These are phyloP conservation scores for Hofmannophila pseudospretella DNA, from an alignment of 2,888 invertebrate species.

Conservation along the genomic window DNA sequence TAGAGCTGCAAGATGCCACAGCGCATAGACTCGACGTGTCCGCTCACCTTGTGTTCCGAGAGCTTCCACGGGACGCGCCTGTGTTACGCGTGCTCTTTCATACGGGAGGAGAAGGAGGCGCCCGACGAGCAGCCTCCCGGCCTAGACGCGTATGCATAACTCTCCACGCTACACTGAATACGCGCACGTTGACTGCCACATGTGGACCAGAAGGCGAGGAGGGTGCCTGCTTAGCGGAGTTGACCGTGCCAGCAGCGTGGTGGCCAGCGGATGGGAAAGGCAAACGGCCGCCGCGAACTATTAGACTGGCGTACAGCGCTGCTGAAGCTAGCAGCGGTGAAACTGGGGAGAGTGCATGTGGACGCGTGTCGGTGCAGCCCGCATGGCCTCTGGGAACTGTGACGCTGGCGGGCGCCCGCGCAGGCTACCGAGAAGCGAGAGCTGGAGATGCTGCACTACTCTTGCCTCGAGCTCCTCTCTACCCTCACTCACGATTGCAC, in stretches of 20 bases:
- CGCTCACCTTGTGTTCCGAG: slow-evolving; percentile 93
- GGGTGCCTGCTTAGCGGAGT: slow-evolving; percentile 93
- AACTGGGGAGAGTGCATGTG: slow-evolving; percentile 83
- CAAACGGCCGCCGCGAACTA: slow-evolving; percentile 83
- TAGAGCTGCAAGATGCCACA: slow-evolving; percentile 79
- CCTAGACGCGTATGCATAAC: slow-evolving; percentile 90
- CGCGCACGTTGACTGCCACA: slow-evolving; percentile 86
- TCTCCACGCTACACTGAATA: slow-evolving; percentile 82
- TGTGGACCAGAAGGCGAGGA: slow-evolving; percentile 96
- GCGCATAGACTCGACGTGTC: slow-evolving; percentile 92
- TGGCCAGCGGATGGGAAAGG: slow-evolving; percentile 85
- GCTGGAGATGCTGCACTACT: slow-evolving; percentile 90
- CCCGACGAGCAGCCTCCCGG: slow-evolving; percentile 81
- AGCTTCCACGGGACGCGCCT: slow-evolving; percentile 92
- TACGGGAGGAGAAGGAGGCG: slow-evolving; percentile 91
- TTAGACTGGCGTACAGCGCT: slow-evolving; percentile 91
- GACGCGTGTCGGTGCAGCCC: slow-evolving; percentile 82
- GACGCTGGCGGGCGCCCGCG: slow-evolving; percentile 86
- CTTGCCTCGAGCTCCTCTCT: slow-evolving; percentile 91
- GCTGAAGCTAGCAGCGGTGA: slow-evolving; percentile 87
- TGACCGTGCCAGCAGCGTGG: slow-evolving; percentile 94
- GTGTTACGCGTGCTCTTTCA: slow-evolving; percentile 95
- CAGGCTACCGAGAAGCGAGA: slow-evolving; percentile 90
- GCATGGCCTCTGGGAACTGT: slow-evolving; percentile 81
- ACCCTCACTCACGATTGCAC: slow-evolving; percentile 93